phyloP scores from a whole-genome alignment of 2,797 vertebrate genomes.

The Peromyscus eremicus region DNA sequence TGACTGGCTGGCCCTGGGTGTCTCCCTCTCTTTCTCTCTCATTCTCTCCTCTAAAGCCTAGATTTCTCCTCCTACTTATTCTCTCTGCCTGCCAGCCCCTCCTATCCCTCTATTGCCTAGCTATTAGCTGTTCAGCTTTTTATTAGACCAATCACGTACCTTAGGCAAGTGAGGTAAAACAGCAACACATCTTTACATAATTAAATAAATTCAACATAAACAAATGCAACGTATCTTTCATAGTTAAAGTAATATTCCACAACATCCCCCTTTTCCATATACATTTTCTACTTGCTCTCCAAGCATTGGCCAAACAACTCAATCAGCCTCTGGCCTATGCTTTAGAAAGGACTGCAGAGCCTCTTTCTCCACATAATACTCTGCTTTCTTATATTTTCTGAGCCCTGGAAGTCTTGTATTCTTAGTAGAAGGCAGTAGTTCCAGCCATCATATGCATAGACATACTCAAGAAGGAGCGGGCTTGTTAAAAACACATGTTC shows the following conservation, averaged over 20 bases:
- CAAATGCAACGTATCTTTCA: too few species aligned
- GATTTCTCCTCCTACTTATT: not conserved
- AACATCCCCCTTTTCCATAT: not conserved
- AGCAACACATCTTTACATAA: not conserved
- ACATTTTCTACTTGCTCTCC: not conserved
- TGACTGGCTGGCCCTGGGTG: too few species aligned
- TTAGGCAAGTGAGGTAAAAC: not conserved
- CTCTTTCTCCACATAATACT: not conserved
- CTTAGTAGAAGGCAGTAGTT: slow-evolving; percentile 42
- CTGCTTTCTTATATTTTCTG: slow-evolving; percentile 23
- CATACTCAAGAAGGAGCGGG: not conserved
- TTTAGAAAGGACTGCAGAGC: not conserved
- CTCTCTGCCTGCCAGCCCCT: not conserved
- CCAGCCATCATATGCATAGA: not conserved
- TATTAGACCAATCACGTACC: not conserved
- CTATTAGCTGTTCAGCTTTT: too few species aligned
- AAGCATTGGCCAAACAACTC: not conserved
- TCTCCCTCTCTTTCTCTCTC: not conserved
- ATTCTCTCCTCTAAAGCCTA: not conserved
- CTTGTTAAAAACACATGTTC: not conserved
- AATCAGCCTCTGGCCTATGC: not conserved
- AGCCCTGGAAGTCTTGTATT: not conserved
- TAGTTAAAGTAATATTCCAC: not conserved
- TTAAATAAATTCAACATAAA: too few species aligned
- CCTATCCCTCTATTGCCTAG: not conserved